phyloP scores from a whole-genome alignment of 2,888 invertebrate genomes.

The Dynastes grantii region DNA sequence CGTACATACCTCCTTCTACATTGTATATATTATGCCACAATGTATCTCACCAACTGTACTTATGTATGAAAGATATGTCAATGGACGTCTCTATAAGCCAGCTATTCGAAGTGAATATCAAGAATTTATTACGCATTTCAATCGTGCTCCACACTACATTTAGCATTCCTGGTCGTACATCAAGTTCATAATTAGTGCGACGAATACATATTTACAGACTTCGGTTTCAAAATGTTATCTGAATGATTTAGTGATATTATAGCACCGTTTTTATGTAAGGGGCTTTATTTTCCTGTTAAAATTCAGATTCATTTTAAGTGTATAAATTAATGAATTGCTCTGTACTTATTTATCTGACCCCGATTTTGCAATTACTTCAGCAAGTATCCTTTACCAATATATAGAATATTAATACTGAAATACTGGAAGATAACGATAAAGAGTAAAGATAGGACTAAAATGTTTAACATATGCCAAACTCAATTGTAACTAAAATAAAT shows the following conservation, averaged over 20 bases:
- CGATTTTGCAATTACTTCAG: no score
- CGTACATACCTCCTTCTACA: no score
- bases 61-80: not conserved
- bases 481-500: no score
- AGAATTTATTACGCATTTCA: constrained; percentile 40
- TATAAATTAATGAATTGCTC: no score
- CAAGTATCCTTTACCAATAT: no score
- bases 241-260: constrained; percentile 7
- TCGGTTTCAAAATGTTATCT: constrained; percentile 10
- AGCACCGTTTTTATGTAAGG: not conserved
- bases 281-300: not conserved
- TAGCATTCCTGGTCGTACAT: constrained; percentile 33
- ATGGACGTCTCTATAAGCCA: not conserved
- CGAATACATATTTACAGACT: constrained; percentile 6
- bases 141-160: constrained; percentile 16
- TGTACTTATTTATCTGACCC: no score
- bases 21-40: not conserved
- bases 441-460: no score
- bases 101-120: constrained; percentile 32
- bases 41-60: not conserved
- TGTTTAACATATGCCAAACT: no score
- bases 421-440: no score
- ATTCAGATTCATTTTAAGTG: not conserved
- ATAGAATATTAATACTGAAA: no score
- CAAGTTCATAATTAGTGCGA: constrained; percentile 33